A percentile compares a stretch with the other conserved stretches of the same genome.
Evolutionary conservation across 2,797 vertebrate species (phyloP).

Genomic region (Enteromius viviparus): DNA sequence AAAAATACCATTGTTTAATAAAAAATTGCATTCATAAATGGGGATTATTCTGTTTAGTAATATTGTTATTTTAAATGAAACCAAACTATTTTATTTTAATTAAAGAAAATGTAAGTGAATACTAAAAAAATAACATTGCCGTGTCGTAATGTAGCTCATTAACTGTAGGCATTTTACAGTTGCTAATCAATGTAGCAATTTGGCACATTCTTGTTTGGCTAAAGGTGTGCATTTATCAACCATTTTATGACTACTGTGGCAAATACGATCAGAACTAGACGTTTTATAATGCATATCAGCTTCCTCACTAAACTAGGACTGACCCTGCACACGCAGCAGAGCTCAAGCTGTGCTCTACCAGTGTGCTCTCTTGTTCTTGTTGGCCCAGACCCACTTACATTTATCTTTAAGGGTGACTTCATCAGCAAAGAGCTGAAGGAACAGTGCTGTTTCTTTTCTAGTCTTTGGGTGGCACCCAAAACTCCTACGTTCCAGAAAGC

Average conservation of each 20-base stretch:
- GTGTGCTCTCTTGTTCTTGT: constrained; percentile 8
- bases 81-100: neutral
- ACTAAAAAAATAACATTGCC: neutral
- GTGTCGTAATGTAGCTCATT: neutral
- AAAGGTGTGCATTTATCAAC: neutral
- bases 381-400: constrained; percentile 37
- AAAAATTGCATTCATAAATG: neutral
- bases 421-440: constrained; percentile 31
- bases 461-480: constrained; percentile 43
- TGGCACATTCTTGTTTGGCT: neutral
- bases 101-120: neutral
- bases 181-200: neutral
- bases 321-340: neutral
- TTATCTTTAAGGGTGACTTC: constrained; percentile 23
- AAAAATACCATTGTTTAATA: neutral
- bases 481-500: constrained; percentile 14
- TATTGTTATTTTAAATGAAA: neutral
- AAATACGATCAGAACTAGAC: neutral
- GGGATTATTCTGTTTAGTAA: neutral
- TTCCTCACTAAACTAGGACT: constrained; percentile 15
- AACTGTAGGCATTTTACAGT: neutral
- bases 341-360: neutral
- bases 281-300: constrained; percentile 10
- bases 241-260: neutral
- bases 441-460: constrained; percentile 16